Evolutionary conservation across 2,888 invertebrate genomes (phyloP), one percentile per base, ranked within the genome.

Genomic region (Heliconius hortense): DNA sequence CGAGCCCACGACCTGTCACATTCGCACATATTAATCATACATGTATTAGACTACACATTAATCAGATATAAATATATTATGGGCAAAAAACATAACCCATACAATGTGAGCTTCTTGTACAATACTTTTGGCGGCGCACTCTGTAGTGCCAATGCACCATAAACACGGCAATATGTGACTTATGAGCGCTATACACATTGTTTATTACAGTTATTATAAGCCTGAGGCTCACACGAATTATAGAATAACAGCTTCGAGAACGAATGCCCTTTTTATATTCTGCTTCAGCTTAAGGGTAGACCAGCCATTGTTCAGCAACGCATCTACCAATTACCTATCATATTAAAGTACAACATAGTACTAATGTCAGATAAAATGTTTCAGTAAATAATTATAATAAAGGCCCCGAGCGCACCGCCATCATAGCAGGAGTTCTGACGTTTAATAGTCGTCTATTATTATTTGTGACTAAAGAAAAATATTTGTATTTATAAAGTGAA

Each of bases 131-230:
- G 80, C 78, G 80, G 80, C 79, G 81, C 81, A 80, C 81, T 81
- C 80, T 75, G 82, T 85, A 85, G 87, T 85, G 83, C 77, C 79
- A 71, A 76, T 70, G 79, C 72, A 76, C 60, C 76, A 31, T 82
- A 80, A 78, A 56, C 78, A 66, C 69, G 75, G 80, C 79, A 83
- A 83, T 78, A 81, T 82, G 90, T 91, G 90, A 91, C 89, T 91
- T 91, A 91, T 91, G 89, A 85, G 78, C 81, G 80, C 81, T 77
- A 79, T 82, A 84, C 82, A 81, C 82, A 82, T 84, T 85, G 80
- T 83, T 90, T 90, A 91, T 91, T 88, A 91, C 90, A 85, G 90
- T 90, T 89, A 92, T 92, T 92, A 91, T 80, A 75, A 77, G 88
- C 89, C 84, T 75, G 81, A 80, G 86, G 89, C 87, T 76, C 78